A percentile compares a stretch with the other conserved stretches of the same genome.
phyloP scores from a whole-genome alignment of 2,113 vertebrate species.

The Ranitomeya imitator region DNA sequence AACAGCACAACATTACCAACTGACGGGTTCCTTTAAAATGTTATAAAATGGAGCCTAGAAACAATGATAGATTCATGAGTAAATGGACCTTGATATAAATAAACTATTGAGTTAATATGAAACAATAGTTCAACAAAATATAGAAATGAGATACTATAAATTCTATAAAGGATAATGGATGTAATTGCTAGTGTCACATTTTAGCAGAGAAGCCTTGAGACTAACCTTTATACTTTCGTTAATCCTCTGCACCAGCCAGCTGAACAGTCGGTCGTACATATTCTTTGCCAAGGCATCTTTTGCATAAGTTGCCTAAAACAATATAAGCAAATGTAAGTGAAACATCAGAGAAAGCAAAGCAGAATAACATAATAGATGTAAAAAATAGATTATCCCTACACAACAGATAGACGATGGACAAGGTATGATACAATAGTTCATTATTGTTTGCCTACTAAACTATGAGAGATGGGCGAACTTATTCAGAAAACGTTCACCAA shows the following conservation, averaged over 20 bases:
- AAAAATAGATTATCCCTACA: not conserved
- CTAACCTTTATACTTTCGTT: slow-evolving; percentile 79
- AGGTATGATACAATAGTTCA: no score
- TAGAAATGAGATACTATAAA: not conserved
- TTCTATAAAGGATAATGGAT: not conserved
- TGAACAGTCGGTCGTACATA: slow-evolving; percentile 76
- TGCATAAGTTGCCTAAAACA: slow-evolving; percentile 70
- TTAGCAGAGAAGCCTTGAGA: accelerated
- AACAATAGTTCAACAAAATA: not conserved
- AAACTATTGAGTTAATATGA: not conserved
- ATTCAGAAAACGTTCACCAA: no score
- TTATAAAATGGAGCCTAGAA: no score
- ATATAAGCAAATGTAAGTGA: not conserved
- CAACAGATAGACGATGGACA: no score
- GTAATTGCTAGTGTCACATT: not conserved
- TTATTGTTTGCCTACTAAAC: no score
- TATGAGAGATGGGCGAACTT: no score
- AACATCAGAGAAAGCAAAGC: not conserved
- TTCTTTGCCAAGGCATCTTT: slow-evolving; percentile 79
- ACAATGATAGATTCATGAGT: no score
- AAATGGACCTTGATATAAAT: no score
- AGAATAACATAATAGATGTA: not conserved
- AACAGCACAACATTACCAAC: no score
- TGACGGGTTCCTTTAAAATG: no score
- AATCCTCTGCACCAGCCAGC: slow-evolving; percentile 78